These are phyloP conservation scores for Gobiocypris rarus DNA, from an alignment of 2,113 vertebrate species.

Conservation along the genomic window DNA sequence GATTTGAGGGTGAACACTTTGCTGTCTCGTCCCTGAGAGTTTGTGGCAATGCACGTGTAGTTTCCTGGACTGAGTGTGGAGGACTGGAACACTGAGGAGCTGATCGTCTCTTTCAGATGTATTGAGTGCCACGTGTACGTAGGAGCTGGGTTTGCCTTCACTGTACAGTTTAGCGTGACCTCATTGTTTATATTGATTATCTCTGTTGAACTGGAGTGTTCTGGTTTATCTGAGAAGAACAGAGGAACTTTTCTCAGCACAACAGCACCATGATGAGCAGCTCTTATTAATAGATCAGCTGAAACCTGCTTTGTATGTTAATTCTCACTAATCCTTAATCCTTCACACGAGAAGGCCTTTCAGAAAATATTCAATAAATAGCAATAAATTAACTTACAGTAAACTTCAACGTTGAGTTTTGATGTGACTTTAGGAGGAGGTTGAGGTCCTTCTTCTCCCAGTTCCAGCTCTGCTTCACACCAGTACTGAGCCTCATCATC, in stretches of 20 bases:
- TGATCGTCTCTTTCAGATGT: accelerated
- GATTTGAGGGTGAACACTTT: slow-evolving; percentile 66
- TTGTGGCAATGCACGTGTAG: slow-evolving; percentile 67
- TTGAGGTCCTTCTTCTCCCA: background rate
- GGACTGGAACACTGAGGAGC: slow-evolving; percentile 8
- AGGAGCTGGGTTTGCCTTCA: slow-evolving; percentile 66
- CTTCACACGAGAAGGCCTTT: background rate
- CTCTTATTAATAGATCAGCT: too few species aligned
- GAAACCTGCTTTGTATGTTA: too few species aligned
- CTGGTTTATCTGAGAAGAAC: slow-evolving; percentile 65
- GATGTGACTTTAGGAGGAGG: slow-evolving; percentile 65
- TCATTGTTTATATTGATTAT: slow-evolving; percentile 21
- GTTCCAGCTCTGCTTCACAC: slow-evolving; percentile 62
- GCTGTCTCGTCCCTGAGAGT: background rate
- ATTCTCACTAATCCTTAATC: background rate
- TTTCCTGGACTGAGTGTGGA: slow-evolving; percentile 51
- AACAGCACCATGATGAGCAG: too few species aligned
- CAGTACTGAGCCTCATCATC: slow-evolving; percentile 59
- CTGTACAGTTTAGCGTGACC: slow-evolving; percentile 62
- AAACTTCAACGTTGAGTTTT: slow-evolving; percentile 50
- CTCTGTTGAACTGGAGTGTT: slow-evolving; percentile 38
- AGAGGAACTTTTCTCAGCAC: background rate
- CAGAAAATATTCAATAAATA: too few species aligned
- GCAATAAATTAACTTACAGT: background rate
- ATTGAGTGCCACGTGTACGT: slow-evolving; percentile 58